Evolutionary conservation across 2,113 vertebrate genomes (phyloP).

Genomic region (Sphaerodactylus townsendi): DNA sequence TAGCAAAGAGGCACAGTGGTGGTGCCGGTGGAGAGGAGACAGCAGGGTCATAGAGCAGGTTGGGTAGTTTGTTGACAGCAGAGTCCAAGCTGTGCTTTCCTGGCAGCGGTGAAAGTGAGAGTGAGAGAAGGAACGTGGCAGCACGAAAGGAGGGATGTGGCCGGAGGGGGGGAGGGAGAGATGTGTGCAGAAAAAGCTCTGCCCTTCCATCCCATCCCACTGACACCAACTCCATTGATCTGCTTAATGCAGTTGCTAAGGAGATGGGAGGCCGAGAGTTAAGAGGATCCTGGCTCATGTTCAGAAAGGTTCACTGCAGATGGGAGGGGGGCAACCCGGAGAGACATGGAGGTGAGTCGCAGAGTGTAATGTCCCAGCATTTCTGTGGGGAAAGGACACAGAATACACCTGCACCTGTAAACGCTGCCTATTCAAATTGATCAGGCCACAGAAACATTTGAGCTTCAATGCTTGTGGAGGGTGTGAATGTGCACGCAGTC

Average conservation of each 20-base stretch:
- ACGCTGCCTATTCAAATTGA: background rate
- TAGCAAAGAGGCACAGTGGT: too few relatives aligned
- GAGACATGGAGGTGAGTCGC: conserved; percentile 22
- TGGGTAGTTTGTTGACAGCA: background rate
- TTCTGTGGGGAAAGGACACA: too few relatives aligned
- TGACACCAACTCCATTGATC: conserved; percentile 84
- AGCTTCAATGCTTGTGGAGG: background rate
- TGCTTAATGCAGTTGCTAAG: conserved; percentile 83
- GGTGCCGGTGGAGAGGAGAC: background rate
- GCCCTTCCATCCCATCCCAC: conserved; percentile 75
- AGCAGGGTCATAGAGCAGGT: background rate
- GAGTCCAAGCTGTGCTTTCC: conserved; percentile 6
- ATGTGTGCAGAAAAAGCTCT: conserved; percentile 45
- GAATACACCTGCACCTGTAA: background rate
- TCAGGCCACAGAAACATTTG: background rate
- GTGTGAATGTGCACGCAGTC: too few relatives aligned
- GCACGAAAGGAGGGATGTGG: background rate
- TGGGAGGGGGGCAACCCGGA: conserved; percentile 44
- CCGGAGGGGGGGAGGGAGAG: conserved; percentile 9
- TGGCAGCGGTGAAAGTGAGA: conserved; percentile 20
- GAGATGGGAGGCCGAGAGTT: conserved; percentile 73
- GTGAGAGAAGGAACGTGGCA: conserved; percentile 22
- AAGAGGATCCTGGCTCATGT: conserved; percentile 68
- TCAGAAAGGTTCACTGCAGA: conserved; percentile 9
- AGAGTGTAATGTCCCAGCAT: background rate